Evolutionary conservation across 2,113 vertebrate species (phyloP).

Genomic region (Myodes glareolus): DNA sequence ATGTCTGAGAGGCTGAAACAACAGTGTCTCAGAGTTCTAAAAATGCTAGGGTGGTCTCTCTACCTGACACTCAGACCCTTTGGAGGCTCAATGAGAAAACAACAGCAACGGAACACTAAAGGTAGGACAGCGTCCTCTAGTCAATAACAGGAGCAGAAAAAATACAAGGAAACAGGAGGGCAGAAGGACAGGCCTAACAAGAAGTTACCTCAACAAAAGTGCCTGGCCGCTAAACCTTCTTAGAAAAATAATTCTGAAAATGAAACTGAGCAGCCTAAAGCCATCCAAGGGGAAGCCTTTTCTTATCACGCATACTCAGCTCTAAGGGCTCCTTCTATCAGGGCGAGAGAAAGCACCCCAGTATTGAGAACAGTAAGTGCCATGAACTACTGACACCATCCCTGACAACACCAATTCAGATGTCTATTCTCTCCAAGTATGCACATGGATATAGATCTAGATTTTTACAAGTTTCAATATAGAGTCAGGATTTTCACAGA

Average conservation of each 20-base stretch:
- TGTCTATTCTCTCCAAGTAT: background rate
- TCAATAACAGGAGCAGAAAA: slow-evolving; percentile 22
- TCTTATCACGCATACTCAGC: background rate
- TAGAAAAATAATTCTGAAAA: slow-evolving; percentile 69
- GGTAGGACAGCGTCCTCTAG: background rate
- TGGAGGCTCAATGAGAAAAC: background rate
- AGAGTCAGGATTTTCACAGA: slow-evolving; percentile 38
- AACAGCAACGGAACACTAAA: background rate
- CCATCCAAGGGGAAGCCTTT: background rate
- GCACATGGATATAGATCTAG: slow-evolving; percentile 2
- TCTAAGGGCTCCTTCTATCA: background rate
- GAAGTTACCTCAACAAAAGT: slow-evolving; percentile 26
- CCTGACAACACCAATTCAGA: background rate
- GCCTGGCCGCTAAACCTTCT: slow-evolving; percentile 35
- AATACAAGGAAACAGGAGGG: slow-evolving; percentile 37
- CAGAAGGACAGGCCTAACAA: background rate
- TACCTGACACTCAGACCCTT: background rate
- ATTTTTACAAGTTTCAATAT: slow-evolving; percentile 18
- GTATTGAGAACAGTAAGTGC: slow-evolving; percentile 1
- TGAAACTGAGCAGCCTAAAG: slow-evolving; percentile 46
- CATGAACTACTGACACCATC: too few species aligned
- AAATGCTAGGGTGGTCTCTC: background rate
- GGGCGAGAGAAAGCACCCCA: background rate
- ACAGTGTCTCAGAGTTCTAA: background rate
- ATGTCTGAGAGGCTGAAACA: slow-evolving; percentile 33